Evolutionary conservation across 2,113 vertebrate species (phyloP).

Genomic region (Myiozetetes cayanensis): DNA sequence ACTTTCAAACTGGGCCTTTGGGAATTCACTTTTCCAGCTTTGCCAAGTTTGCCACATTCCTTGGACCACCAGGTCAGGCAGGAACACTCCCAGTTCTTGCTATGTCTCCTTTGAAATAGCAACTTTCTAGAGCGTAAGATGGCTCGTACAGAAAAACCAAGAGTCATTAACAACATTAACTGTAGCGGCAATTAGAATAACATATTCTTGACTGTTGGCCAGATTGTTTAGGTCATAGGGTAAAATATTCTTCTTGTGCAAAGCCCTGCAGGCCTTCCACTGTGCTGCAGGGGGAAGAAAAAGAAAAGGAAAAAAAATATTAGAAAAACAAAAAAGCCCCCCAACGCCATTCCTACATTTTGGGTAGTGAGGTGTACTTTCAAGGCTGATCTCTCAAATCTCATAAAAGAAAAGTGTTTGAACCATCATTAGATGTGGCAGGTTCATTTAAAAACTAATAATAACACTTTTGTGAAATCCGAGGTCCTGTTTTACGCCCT

Average conservation of each 20-base stretch:
- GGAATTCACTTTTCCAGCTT: slow-evolving; percentile 29
- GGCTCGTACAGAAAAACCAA: background rate
- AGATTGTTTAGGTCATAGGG: slow-evolving; percentile 54
- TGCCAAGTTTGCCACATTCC: slow-evolving; percentile 56
- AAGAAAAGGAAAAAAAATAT: too few relatives aligned
- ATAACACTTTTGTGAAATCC: background rate
- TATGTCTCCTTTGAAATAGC: background rate
- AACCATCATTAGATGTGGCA: background rate
- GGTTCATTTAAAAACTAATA: background rate
- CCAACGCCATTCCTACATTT: background rate
- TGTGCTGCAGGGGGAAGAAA: background rate
- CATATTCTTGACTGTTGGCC: slow-evolving; percentile 50
- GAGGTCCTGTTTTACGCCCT: too few relatives aligned
- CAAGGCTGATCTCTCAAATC: background rate
- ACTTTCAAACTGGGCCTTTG: background rate
- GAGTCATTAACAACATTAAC: slow-evolving; percentile 37
- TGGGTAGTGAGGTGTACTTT: background rate
- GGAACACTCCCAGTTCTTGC: slow-evolving; percentile 31
- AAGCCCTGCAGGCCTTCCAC: slow-evolving; percentile 3
- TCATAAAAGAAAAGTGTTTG: background rate
- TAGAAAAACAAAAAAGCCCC: background rate
- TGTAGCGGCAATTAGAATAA: slow-evolving; percentile 52
- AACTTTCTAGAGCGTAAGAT: slow-evolving; percentile 5
- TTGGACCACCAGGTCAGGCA: slow-evolving; percentile 53
- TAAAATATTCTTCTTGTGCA: slow-evolving; percentile 40